Percentiles rank a stretch among this genome's conserved stretches.
These are phyloP conservation scores for Limenitis camilla DNA, from an alignment of 2,888 invertebrate species.

Conservation along the genomic window DNA sequence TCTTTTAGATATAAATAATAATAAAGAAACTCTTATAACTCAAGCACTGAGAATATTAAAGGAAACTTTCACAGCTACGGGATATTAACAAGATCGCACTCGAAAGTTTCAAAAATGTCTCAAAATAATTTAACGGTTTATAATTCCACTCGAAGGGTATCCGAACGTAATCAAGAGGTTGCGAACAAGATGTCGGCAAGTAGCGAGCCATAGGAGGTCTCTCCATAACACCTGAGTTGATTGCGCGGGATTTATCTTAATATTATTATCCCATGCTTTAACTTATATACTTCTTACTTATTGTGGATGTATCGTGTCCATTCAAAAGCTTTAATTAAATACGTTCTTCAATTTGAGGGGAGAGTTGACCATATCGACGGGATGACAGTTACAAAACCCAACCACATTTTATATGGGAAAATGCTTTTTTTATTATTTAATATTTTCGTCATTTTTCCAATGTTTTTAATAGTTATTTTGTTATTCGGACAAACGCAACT, in stretches of 20 bases:
- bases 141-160: not conserved
- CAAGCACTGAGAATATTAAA: not conserved
- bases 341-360: too few relatives aligned
- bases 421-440: too few relatives aligned
- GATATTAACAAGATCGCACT: not conserved
- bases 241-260: not conserved
- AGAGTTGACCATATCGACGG: too few relatives aligned
- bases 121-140: not conserved
- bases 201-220: constrained; percentile 1
- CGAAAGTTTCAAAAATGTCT: not conserved
- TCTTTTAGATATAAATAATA: not conserved
- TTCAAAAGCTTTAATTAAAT: too few relatives aligned
- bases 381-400: too few relatives aligned
- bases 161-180: constrained; percentile 1
- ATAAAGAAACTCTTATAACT: not conserved
- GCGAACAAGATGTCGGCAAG: not conserved
- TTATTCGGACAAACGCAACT: too few relatives aligned
- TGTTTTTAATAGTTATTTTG: too few relatives aligned
- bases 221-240: not conserved
- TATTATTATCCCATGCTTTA: not conserved
- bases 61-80: not conserved
- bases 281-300: too few relatives aligned
- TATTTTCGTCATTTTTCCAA: too few relatives aligned
- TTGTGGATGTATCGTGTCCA: too few relatives aligned
- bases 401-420: too few relatives aligned